A percentile compares a stretch with the other conserved stretches of the same genome.
These are phyloP conservation scores for Coreius guichenoti DNA, from an alignment of 2,797 vertebrate genomes.

Conservation along the genomic window DNA sequence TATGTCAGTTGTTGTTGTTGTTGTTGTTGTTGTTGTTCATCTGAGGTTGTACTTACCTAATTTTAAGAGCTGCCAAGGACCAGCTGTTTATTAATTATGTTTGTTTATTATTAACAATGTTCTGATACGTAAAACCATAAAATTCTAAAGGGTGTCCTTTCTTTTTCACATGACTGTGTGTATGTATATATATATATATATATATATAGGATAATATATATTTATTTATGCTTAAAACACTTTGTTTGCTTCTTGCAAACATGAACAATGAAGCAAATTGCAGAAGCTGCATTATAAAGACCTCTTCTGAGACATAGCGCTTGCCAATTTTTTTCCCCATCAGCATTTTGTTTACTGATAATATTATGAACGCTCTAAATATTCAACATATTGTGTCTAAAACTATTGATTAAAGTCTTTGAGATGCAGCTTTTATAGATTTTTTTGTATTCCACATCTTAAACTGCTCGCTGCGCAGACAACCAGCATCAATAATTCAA, in stretches of 20 bases:
- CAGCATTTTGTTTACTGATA: constrained; percentile 40
- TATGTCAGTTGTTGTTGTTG: too few relatives aligned
- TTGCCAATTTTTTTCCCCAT: constrained; percentile 12
- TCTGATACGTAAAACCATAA: too few relatives aligned
- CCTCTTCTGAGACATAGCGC: background rate
- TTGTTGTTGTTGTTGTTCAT: too few relatives aligned
- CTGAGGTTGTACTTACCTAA: too few relatives aligned
- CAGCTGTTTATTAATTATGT: too few relatives aligned
- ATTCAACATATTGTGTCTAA: constrained; percentile 48
- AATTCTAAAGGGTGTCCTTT: too few relatives aligned
- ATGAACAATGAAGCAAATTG: constrained; percentile 4
- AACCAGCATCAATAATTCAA: constrained; percentile 57
- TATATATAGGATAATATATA: too few relatives aligned
- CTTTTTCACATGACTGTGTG: too few relatives aligned
- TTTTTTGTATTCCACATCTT: constrained; percentile 26
- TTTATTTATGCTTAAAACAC: background rate
- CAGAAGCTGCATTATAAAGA: constrained; percentile 6
- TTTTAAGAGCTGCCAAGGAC: too few relatives aligned
- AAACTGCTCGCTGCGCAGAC: constrained; percentile 6
- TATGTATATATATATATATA: background rate
- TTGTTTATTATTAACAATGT: too few relatives aligned
- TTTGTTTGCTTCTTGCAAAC: background rate
- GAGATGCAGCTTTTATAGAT: constrained; percentile 42
- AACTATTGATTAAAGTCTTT: constrained; percentile 35
- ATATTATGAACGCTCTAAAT: constrained; percentile 39